Evolutionary conservation across 2,797 vertebrate genomes (phyloP).

Genomic region (Danionella dracula): DNA sequence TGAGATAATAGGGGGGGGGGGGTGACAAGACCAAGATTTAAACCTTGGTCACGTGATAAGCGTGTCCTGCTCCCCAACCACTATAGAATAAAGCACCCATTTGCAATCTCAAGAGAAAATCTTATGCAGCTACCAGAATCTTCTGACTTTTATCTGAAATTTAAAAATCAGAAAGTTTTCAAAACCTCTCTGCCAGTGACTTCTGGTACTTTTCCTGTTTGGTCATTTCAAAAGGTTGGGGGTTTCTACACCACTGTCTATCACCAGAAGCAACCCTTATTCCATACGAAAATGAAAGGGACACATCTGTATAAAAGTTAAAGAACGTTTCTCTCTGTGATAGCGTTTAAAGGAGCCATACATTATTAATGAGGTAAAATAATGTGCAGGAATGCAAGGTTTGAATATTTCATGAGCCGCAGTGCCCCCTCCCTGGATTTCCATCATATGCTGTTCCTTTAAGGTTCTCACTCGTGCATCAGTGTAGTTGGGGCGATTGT

Average conservation of each 20-base stretch:
- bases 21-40: too few relatives aligned
- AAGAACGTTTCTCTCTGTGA: constrained; percentile 69
- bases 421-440: neutral
- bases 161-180: too few relatives aligned
- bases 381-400: constrained; percentile 70
- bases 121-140: too few relatives aligned
- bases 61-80: too few relatives aligned
- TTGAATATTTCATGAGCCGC: constrained; percentile 81
- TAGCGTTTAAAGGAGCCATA: constrained; percentile 73
- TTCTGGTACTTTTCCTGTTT: too few relatives aligned
- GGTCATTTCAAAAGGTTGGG: too few relatives aligned
- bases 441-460: constrained; percentile 25
- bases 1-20: too few relatives aligned
- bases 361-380: constrained; percentile 86
- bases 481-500: neutral
- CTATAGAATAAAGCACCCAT: too few relatives aligned
- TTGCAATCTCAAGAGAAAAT: too few relatives aligned
- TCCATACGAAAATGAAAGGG: constrained; percentile 50
- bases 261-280: constrained; percentile 42
- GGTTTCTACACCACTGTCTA: constrained; percentile 31
- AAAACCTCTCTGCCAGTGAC: too few relatives aligned
- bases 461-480: neutral
- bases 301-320: constrained; percentile 57
- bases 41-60: too few relatives aligned
- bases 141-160: too few relatives aligned